Evolutionary conservation across 2,797 vertebrate species (phyloP).

Genomic region (Clamator glandarius): DNA sequence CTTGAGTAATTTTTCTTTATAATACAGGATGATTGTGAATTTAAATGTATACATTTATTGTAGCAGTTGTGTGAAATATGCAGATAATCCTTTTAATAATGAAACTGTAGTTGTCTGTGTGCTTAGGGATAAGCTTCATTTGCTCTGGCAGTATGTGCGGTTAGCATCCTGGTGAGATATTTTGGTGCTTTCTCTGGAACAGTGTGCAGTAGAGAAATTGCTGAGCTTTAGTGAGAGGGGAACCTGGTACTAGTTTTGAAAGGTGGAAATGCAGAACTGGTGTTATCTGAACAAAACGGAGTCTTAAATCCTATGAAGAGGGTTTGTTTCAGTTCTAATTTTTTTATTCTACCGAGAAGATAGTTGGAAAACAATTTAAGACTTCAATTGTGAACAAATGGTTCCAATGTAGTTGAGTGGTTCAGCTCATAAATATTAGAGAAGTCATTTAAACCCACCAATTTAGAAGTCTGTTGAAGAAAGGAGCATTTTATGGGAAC

Average conservation of each 20-base stretch:
- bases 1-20: neutral
- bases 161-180: neutral
- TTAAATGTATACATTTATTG: neutral
- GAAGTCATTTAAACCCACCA: neutral
- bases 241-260: neutral
- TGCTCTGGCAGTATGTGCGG: fast-evolving
- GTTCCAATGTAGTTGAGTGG: neutral
- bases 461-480: neutral
- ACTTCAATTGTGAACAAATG: neutral
- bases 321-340: neutral
- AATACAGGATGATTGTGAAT: neutral
- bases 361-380: neutral
- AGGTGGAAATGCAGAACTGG: neutral
- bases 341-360: neutral
- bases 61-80: neutral
- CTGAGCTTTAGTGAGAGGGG: neutral
- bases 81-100: neutral
- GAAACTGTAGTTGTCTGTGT: neutral
- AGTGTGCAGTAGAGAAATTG: neutral
- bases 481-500: neutral
- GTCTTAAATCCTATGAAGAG: neutral
- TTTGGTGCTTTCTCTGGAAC: neutral
- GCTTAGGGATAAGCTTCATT: neutral
- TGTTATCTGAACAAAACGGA: neutral
- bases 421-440: neutral